These are phyloP conservation scores for Ceyx melanurus DNA, from an alignment of 2,113 vertebrate species.

Conservation along the genomic window DNA sequence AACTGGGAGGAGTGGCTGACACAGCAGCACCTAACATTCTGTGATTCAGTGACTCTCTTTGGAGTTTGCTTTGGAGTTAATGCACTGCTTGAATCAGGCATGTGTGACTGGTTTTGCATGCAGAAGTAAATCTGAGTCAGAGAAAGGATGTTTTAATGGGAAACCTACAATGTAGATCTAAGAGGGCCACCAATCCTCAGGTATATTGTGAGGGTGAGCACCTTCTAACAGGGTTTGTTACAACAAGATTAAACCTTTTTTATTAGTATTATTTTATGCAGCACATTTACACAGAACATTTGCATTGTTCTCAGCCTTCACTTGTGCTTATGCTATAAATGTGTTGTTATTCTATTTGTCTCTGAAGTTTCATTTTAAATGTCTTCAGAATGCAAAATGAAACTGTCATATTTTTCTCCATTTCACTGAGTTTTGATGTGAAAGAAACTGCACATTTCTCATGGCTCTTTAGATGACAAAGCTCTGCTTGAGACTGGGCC, in stretches of 20 bases:
- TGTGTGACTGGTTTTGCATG: background rate
- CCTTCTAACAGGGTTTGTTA: background rate
- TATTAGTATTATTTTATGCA: background rate
- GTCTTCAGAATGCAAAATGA: slow-evolving; percentile 28
- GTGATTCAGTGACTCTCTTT: background rate
- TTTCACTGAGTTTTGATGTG: slow-evolving; percentile 31
- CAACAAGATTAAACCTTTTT: background rate
- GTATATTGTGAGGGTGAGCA: background rate
- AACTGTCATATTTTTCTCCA: background rate
- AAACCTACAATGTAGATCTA: background rate
- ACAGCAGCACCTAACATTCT: too few species aligned
- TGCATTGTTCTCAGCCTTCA: background rate
- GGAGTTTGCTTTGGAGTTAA: background rate
- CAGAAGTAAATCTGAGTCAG: background rate
- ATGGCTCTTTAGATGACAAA: slow-evolving; percentile 25
- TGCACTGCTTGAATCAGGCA: background rate
- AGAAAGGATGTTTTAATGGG: background rate
- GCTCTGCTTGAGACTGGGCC: slow-evolving; percentile 20
- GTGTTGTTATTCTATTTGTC: background rate
- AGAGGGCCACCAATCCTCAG: background rate
- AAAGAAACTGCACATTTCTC: slow-evolving; percentile 40
- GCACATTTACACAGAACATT: too few species aligned
- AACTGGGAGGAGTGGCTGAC: too few species aligned
- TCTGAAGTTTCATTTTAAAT: slow-evolving; percentile 3
- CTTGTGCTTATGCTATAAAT: background rate